Conservation (phyloP, 2,797 vertebrate species). For the Trichosurus vulpecula region DNA sequence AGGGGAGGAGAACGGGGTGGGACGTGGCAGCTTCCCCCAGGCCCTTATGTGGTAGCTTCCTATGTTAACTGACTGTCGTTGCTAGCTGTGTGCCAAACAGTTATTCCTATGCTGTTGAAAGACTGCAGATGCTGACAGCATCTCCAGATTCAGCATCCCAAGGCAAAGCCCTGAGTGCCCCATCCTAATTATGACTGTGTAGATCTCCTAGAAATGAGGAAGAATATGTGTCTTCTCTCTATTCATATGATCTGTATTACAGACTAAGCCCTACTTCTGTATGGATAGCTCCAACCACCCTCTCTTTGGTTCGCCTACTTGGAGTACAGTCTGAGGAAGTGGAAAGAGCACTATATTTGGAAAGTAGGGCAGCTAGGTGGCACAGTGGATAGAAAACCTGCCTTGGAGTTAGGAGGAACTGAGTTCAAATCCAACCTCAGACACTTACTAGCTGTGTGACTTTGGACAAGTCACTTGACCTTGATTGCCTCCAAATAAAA, state of each 20-base stretch:
- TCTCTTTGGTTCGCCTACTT: neutral
- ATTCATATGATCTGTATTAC: neutral
- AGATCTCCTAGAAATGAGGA: neutral
- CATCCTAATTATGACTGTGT: neutral
- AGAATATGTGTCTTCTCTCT: neutral
- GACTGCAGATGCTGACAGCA: neutral
- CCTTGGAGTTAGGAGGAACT: neutral
- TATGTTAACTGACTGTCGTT: neutral
- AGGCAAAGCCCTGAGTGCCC: neutral
- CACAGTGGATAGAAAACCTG: neutral
- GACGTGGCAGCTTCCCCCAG: neutral
- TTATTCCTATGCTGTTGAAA: neutral
- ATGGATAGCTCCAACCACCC: neutral
- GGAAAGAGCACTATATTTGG: neutral
- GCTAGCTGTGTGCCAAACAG: neutral
- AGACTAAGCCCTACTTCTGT: neutral
- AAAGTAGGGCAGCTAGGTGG: neutral
- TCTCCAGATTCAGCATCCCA: neutral
- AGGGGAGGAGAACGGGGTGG: neutral
- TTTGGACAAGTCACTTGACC: too few species aligned
- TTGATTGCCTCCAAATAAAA: neutral
- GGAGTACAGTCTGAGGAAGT: neutral
- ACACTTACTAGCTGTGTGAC: neutral
- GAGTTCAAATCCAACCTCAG: neutral
- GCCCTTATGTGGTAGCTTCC: neutral